These are phyloP conservation scores for Plagodis dolabraria DNA, from an alignment of 2,888 invertebrate genomes.

Conservation along the genomic window DNA sequence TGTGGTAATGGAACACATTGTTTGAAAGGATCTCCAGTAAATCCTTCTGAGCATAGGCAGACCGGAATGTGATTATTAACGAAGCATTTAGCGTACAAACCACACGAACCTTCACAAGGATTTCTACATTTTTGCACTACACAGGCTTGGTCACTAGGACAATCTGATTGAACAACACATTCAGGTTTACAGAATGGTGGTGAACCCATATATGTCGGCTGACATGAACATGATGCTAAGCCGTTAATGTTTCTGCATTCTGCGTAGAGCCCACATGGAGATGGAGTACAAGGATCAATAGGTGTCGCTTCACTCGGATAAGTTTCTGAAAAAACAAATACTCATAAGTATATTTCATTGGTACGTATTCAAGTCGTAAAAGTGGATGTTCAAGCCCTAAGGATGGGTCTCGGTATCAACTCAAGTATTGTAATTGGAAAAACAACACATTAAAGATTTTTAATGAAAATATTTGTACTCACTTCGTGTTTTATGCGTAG, in stretches of 20 bases:
- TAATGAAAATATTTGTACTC: too few relatives aligned
- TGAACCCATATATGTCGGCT: conserved; percentile 86
- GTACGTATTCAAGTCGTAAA: too few relatives aligned
- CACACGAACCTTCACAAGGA: conserved; percentile 89
- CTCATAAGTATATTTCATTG: background rate
- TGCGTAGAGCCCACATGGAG: conserved; percentile 89
- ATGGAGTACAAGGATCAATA: conserved; percentile 88
- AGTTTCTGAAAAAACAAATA: conserved; percentile 54
- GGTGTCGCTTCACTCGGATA: conserved; percentile 63
- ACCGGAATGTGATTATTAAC: conserved; percentile 89
- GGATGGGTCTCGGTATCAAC: too few relatives aligned
- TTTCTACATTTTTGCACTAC: conserved; percentile 88
- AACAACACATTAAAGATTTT: too few relatives aligned
- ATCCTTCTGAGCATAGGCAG: conserved; percentile 88
- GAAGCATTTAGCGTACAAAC: conserved; percentile 87
- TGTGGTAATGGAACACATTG: conserved; percentile 84
- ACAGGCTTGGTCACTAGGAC: conserved; percentile 87
- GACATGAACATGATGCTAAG: conserved; percentile 89
- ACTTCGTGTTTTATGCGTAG: too few relatives aligned
- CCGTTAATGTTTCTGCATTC: conserved; percentile 89
- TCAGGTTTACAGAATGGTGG: conserved; percentile 88
- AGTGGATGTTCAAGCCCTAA: too few relatives aligned
- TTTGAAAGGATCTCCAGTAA: conserved; percentile 89
- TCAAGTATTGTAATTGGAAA: too few relatives aligned
- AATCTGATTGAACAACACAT: conserved; percentile 87